A percentile compares a stretch with the other conserved stretches of the same genome.
These are phyloP conservation scores for Atrina japonica DNA, from an alignment of 2,888 invertebrate species.

Conservation along the genomic window DNA sequence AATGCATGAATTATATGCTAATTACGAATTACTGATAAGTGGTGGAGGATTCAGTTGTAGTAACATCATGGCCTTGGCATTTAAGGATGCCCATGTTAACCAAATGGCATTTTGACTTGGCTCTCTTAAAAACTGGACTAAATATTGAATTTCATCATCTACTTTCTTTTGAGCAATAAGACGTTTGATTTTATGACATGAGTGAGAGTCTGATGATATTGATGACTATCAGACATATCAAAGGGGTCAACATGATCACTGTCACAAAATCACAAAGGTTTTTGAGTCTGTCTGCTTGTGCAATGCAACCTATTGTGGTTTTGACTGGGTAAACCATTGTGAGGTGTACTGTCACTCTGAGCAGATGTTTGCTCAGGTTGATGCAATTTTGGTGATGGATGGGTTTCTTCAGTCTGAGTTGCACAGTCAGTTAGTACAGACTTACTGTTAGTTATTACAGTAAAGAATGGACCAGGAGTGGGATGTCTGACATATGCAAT, in stretches of 20 bases:
- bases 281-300: too few relatives aligned
- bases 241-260: slow-evolving; percentile 19
- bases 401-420: background rate
- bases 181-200: slow-evolving; percentile 3
- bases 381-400: background rate
- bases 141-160: too few relatives aligned
- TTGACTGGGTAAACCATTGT: too few relatives aligned
- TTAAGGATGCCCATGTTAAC: slow-evolving; percentile 5
- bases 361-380: background rate
- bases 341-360: background rate
- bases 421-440: too few relatives aligned
- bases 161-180: too few relatives aligned
- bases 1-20: too few relatives aligned
- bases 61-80: background rate
- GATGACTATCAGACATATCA: slow-evolving; percentile 11
- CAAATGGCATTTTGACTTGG: slow-evolving; percentile 21
- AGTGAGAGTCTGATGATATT: slow-evolving; percentile 1
- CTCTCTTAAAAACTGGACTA: slow-evolving; percentile 19
- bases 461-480: slow-evolving; percentile 18
- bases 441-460: background rate
- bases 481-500: slow-evolving; percentile 28
- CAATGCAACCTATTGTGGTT: too few relatives aligned
- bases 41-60: slow-evolving; percentile 8
- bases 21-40: too few relatives aligned
- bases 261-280: slow-evolving; percentile 11